Evolutionary conservation across 2,888 invertebrate species (phyloP).

Genomic region (Enchytraeus crypticus): DNA sequence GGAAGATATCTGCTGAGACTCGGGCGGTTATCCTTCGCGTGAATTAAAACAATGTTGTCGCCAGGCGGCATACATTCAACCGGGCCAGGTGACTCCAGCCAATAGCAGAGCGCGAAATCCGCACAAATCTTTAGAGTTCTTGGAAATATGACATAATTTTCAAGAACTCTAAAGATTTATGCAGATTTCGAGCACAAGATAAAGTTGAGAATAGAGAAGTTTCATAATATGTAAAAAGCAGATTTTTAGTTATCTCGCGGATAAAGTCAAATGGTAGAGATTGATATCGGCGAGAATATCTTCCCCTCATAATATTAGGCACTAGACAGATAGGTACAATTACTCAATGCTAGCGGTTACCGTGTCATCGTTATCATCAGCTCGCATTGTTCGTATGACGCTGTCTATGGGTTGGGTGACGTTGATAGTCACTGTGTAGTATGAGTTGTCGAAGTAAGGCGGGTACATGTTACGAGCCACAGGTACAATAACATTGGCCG

Average conservation of each 20-base stretch:
- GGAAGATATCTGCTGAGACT: too few species aligned
- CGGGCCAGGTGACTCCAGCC: not conserved
- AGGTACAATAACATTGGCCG: conserved; percentile 30
- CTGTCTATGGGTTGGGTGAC: conserved; percentile 12
- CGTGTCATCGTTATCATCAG: conserved; percentile 33
- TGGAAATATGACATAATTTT: not conserved
- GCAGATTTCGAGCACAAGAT: not conserved
- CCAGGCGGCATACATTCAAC: too few species aligned
- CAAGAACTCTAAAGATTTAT: not conserved
- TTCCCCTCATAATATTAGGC: not conserved
- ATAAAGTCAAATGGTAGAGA: too few species aligned
- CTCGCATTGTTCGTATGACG: conserved; percentile 27
- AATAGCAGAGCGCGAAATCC: too few species aligned
- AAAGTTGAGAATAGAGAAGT: too few species aligned
- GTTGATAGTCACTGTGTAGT: conserved; percentile 18
- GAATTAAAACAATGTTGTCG: too few species aligned
- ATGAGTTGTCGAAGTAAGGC: conserved; percentile 27
- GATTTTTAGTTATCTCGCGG: too few species aligned
- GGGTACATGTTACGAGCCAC: conserved; percentile 31
- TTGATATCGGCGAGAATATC: too few species aligned
- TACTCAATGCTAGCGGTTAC: too few species aligned
- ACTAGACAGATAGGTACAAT: not conserved
- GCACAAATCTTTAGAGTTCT: too few species aligned
- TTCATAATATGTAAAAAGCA: too few species aligned
- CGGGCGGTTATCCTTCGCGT: too few species aligned